Percentiles rank a stretch among this genome's conserved stretches.
These are phyloP conservation scores for Eupithecia dodoneata DNA, from an alignment of 2,888 invertebrate species.

Conservation along the genomic window DNA sequence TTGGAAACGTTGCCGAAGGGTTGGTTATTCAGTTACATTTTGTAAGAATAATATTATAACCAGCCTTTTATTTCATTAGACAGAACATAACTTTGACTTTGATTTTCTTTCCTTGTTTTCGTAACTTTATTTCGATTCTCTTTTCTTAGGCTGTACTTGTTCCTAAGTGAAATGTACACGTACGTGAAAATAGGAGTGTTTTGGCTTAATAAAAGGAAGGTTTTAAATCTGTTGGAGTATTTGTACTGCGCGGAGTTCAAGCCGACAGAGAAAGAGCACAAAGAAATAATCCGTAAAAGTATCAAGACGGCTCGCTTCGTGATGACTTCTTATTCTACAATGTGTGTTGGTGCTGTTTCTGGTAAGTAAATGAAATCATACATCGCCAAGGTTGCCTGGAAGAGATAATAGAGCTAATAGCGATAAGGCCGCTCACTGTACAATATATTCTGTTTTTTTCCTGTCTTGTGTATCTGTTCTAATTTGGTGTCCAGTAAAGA, in stretches of 20 bases:
- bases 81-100: constrained; percentile 34
- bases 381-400: background rate
- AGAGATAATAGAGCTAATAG: too few relatives aligned
- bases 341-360: constrained; percentile 78
- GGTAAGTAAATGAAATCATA: constrained; percentile 54
- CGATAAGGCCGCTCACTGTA: too few relatives aligned
- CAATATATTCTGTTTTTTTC: too few relatives aligned
- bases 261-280: constrained; percentile 71
- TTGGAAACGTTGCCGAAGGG: constrained; percentile 85
- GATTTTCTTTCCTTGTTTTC: constrained; percentile 32
- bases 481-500: too few relatives aligned
- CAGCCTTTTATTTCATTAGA: constrained; percentile 50
- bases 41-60: constrained; percentile 52
- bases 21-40: constrained; percentile 54
- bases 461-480: too few relatives aligned
- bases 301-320: constrained; percentile 73
- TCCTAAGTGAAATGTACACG: constrained; percentile 81
- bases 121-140: constrained; percentile 25
- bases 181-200: constrained; percentile 78
- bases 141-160: constrained; percentile 73
- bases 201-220: constrained; percentile 74
- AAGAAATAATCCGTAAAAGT: constrained; percentile 66
- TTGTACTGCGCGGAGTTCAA: constrained; percentile 73
- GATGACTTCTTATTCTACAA: constrained; percentile 75
- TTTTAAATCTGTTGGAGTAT: constrained; percentile 68